These are phyloP conservation scores for Thereva unica DNA, from an alignment of 2,888 invertebrate species.

Conservation along the genomic window DNA sequence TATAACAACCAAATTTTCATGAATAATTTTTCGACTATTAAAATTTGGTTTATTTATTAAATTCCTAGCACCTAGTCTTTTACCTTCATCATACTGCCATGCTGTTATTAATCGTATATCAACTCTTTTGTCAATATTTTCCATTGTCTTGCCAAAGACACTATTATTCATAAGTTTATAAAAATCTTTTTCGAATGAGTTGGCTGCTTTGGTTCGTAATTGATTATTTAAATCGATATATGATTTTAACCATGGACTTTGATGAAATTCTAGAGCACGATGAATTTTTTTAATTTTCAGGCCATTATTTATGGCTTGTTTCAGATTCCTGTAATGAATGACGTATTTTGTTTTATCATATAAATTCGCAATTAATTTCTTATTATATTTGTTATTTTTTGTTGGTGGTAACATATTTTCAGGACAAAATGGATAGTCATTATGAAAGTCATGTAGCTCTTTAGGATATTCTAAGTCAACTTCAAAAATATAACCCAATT, in stretches of 20 bases:
- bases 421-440: no score
- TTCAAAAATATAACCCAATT: no score
- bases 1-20: slow-evolving; percentile 50
- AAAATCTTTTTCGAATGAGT: slow-evolving; percentile 44
- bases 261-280: slow-evolving; percentile 46
- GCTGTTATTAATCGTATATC: slow-evolving; percentile 39
- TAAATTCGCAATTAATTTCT: slow-evolving; percentile 45
- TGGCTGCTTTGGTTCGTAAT: slow-evolving; percentile 21
- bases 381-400: neutral
- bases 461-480: no score
- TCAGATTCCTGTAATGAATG: slow-evolving; percentile 47
- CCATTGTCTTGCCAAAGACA: slow-evolving; percentile 37
- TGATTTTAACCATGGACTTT: slow-evolving; percentile 47
- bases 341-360: slow-evolving; percentile 46
- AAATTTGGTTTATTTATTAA: slow-evolving; percentile 49
- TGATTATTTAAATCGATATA: slow-evolving; percentile 41
- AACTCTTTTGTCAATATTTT: slow-evolving; percentile 45
- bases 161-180: no score
- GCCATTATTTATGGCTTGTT: slow-evolving; percentile 47
- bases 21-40: slow-evolving; percentile 47
- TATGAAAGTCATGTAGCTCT: no score
- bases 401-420: neutral
- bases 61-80: slow-evolving; percentile 43
- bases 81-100: slow-evolving; percentile 26
- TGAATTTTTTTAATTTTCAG: no score